Evolutionary conservation across 2,113 vertebrate genomes (phyloP), one percentile per base, ranked within the genome.

Genomic region (Zosterops lateralis): DNA sequence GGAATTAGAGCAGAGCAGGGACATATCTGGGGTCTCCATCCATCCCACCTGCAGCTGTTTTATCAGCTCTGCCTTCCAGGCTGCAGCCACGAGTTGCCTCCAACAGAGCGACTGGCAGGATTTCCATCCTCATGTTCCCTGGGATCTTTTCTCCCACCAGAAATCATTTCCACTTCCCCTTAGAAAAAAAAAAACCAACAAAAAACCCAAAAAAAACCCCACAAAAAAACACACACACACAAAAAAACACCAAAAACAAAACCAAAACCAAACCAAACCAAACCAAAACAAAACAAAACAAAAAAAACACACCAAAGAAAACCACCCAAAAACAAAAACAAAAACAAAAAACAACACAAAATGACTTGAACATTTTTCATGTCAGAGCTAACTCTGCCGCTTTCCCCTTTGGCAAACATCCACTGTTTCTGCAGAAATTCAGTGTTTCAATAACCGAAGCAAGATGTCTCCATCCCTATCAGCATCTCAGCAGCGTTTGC

Each of bases 321-420:
- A 38, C 38, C 34, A 34, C 34, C 34, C 34, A 34, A 34, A 38
- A 38, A 38, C 38, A 38, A 38, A 9, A 38, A 38, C 38, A 38
- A 38, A 10, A 38, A 38, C 38, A 38, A 3, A n/a, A 38, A 31
- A 29, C 9, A 10, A 38, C 36, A 26, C 40, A 2, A 64, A 10
- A 18, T 0, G 3, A 45, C 57, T 61, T 45, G 62, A 89, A 45
- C 58, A 13, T 75, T 92, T 87, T 73, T 66, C 47, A 34, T 42
- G 51, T 61, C 82, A 44, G 79, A 77, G 36, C 57, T 65, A 56
- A 78, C 84, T 79, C 90, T 31, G 65, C 53, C 20, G 47, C 17
- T 5, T 51, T 85, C 81, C 87, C 91, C 84, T 47, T 48, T 47
- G 85, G 93, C 92, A 62, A 48, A 45, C 28, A 65, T 36, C 84